Percentiles rank a stretch among this genome's conserved stretches.
Evolutionary conservation across 1,140 invertebrate species (phyloP).

Genomic region (Limonius californicus): DNA sequence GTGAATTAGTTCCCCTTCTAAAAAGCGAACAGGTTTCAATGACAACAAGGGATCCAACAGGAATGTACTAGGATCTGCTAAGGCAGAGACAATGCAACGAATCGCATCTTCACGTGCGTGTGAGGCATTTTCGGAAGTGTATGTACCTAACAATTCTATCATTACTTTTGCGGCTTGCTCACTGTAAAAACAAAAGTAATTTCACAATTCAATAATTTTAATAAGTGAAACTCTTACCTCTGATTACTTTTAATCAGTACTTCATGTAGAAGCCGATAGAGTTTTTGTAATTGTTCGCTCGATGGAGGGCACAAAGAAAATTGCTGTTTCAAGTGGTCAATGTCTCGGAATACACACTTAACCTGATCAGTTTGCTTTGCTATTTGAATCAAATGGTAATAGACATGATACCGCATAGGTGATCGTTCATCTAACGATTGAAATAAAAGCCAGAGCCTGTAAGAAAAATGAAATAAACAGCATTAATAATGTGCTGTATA

Average conservation of each 20-base stretch:
- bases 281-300: slow-evolving; percentile 88
- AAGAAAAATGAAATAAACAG: slow-evolving; percentile 34
- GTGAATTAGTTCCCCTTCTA: slow-evolving; percentile 94
- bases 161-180: slow-evolving; percentile 93
- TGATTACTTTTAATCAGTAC: slow-evolving; percentile 72
- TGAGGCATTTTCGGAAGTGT: slow-evolving; percentile 94
- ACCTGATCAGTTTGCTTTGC: slow-evolving; percentile 84
- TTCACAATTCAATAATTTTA: slow-evolving; percentile 12
- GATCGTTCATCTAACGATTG: slow-evolving; percentile 84
- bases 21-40: slow-evolving; percentile 90
- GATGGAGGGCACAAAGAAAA: slow-evolving; percentile 79
- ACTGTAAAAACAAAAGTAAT: slow-evolving; percentile 53
- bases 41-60: slow-evolving; percentile 89
- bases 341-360: slow-evolving; percentile 72
- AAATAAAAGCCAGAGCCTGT: slow-evolving; percentile 79
- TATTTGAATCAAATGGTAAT: slow-evolving; percentile 84
- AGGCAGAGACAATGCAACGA: slow-evolving; percentile 89
- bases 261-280: slow-evolving; percentile 85
- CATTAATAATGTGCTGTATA: no score
- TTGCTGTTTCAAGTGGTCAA: slow-evolving; percentile 79
- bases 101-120: slow-evolving; percentile 95
- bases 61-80: slow-evolving; percentile 93
- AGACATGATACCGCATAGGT: slow-evolving; percentile 85
- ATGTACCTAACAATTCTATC: slow-evolving; percentile 93
- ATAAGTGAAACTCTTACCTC: slow-evolving; percentile 50